Evolutionary conservation across 2,797 vertebrate species (phyloP).

Genomic region (Discoglossus pictus): DNA sequence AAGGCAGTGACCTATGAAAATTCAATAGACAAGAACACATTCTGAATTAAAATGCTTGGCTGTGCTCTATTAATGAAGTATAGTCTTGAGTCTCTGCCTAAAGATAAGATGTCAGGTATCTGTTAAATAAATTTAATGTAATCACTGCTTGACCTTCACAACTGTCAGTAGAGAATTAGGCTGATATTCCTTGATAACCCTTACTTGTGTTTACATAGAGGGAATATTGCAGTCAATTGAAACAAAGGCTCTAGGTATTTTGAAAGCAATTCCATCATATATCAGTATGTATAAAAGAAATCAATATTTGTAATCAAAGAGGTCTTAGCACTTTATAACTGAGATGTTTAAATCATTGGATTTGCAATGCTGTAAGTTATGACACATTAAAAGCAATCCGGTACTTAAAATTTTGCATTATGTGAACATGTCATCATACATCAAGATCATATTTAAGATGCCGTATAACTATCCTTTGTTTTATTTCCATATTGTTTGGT

Average conservation of each 20-base stretch:
- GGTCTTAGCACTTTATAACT: too few species aligned
- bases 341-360: too few species aligned
- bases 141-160: conserved; percentile 32
- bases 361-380: too few species aligned
- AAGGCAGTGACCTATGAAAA: conserved; percentile 35
- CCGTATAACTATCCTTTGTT: too few species aligned
- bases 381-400: too few species aligned
- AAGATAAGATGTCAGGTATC: conserved; percentile 15
- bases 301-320: too few species aligned
- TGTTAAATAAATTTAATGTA: conserved; percentile 23
- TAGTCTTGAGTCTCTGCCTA: neutral
- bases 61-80: conserved; percentile 1
- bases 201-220: neutral
- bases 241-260: neutral
- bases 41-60: conserved; percentile 5
- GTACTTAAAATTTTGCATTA: too few species aligned
- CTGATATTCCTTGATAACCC: conserved; percentile 16
- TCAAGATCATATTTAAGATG: too few species aligned
- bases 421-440: too few species aligned
- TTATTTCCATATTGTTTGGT: too few species aligned
- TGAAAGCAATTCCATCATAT: too few species aligned
- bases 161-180: conserved; percentile 11
- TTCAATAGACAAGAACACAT: conserved; percentile 28
- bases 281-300: too few species aligned
- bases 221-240: neutral